Evolutionary conservation across 1,140 invertebrate genomes (phyloP).

Genomic region (Diorhabda elongata): DNA sequence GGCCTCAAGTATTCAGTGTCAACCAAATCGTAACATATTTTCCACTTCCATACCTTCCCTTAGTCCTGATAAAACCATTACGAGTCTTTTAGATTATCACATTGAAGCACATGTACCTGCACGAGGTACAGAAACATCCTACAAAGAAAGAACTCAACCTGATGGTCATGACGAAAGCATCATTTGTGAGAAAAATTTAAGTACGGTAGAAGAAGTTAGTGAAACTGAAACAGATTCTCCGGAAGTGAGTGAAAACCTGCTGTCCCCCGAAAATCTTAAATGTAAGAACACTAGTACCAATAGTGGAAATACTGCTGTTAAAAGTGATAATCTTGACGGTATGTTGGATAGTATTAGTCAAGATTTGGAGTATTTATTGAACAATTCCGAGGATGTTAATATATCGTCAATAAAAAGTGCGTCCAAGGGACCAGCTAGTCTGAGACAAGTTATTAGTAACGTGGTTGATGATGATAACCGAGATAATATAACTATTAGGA

Average conservation of each 20-base stretch:
- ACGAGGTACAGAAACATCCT: not conserved
- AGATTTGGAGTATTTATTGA: conserved; percentile 43
- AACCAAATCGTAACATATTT: not conserved
- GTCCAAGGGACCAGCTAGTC: conserved; percentile 10
- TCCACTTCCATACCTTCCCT: not conserved
- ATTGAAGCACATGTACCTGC: conserved; percentile 7
- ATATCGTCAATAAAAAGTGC: conserved; percentile 22
- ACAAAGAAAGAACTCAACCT: conserved; percentile 32
- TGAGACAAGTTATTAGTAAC: not conserved
- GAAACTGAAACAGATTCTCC: conserved; percentile 12
- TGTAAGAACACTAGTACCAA: not conserved
- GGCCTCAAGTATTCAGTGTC: conserved; percentile 30
- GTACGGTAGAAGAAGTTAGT: conserved; percentile 16
- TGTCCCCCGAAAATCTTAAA: not conserved
- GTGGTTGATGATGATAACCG: not conserved
- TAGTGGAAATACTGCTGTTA: not conserved
- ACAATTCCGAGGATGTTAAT: conserved; percentile 26
- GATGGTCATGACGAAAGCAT: conserved; percentile 37
- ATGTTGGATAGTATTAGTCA: conserved; percentile 44
- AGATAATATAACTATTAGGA: not conserved
- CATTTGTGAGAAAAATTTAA: not conserved
- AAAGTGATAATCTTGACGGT: conserved; percentile 38
- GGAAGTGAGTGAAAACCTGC: not conserved
- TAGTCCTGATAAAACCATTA: conserved; percentile 27
- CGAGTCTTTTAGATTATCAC: conserved; percentile 24